phyloP scores from a whole-genome alignment of 2,113 vertebrate genomes.

The Trachemys scripta region DNA sequence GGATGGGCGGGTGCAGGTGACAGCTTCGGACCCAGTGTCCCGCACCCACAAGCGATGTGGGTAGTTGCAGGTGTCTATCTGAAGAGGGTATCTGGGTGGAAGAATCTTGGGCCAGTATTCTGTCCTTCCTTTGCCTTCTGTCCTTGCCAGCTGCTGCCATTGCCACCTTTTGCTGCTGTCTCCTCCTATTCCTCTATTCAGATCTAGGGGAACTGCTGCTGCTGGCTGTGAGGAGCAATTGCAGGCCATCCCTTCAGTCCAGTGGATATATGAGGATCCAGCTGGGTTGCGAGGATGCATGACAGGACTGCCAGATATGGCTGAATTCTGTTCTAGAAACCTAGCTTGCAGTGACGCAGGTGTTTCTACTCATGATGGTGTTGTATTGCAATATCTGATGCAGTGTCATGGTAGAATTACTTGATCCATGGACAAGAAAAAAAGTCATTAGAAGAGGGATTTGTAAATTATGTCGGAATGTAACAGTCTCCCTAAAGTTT shows the following conservation, averaged over 20 bases:
- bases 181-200: background rate
- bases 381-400: background rate
- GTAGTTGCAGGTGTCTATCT: background rate
- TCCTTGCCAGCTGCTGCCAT: background rate
- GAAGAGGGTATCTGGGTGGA: background rate
- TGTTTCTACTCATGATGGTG: background rate
- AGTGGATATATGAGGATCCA: background rate
- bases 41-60: background rate
- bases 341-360: background rate
- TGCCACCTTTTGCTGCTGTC: background rate
- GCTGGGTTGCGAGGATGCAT: background rate
- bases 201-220: background rate
- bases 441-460: background rate
- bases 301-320: background rate
- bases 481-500: background rate
- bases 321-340: background rate
- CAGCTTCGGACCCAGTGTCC: too few relatives aligned
- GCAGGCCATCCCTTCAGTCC: background rate
- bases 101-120: background rate
- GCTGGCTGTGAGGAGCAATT: background rate
- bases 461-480: background rate
- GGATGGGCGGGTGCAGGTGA: background rate
- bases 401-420: background rate
- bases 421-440: background rate
- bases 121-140: background rate